Evolutionary conservation across 2,888 invertebrate species (phyloP), one percentile per base, ranked within the genome.

Genomic region (Linnaemya vulpina): DNA sequence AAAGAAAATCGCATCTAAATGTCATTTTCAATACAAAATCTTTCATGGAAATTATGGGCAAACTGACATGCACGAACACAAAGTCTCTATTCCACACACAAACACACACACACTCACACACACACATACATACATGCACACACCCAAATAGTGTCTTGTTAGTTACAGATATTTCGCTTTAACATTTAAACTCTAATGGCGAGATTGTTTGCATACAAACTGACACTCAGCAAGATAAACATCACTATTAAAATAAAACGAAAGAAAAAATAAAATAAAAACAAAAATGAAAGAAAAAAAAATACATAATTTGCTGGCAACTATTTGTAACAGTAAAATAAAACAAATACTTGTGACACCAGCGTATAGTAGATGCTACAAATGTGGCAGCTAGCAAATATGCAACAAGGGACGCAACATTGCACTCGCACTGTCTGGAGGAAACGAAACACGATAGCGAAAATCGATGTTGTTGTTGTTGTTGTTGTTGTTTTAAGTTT

Each of bases 201-300:
- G 25, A 49, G 43, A 65, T 30, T 76, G n/a, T 55, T 51, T 58
- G 20, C 46, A 46, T 40, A 63, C 25, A 65, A 63, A 65, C 70
- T 76, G 70, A 82, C 82, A 76, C 55, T 76, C 76, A 76, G 71
- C 71, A 65, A 76, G 76, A 82, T 82, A 76, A 82, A 76, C 76
- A 82, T 82, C 76, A 82, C 70, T 76, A 73, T 73, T 73, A 65
- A 67, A 80, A 65, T 63, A 22, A 25, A 46, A 20, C 55, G 49
- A 51, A 40, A 30, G 8, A 5, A 35, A 20, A 22, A n/a, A 55
- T 30, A 40, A 30, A 17, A 5, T 11, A 40, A 60, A 60, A 35
- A 53, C 51, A 30, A 30, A 30, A 30, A 65, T 53, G 55, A n/a
- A n/a, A n/a, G n/a, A n/a, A n/a, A n/a, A n/a, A n/a, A n/a, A n/a